Evolutionary conservation across 2,797 vertebrate genomes (phyloP), one percentile per base, ranked within the genome.

Genomic region (Onychomys arenicola): DNA sequence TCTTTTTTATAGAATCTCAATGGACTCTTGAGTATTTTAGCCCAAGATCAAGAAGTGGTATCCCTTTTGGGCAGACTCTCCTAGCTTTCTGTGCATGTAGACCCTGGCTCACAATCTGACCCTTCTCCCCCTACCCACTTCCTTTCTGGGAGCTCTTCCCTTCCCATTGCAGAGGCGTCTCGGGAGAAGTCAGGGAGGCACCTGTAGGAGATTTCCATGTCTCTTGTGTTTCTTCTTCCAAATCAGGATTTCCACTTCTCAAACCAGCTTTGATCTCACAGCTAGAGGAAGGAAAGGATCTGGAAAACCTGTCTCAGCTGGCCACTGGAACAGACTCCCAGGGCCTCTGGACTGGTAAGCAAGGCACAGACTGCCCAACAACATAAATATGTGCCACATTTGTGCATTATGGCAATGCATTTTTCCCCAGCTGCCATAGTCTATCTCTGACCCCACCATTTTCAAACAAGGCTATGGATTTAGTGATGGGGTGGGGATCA

Each of bases 241-340:
- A 3, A 95, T 83, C 92, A 98, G 97, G 97, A 87, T 89, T 97
- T 90, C 83, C 94, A 7, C 89, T 98, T 95, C 75, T 97, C 78
- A 98, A 97, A 84, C 97, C 97, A 95, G 94, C 97, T 93, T 43
- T 97, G 94, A 97, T 98, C 86, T 96, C 49, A 89, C 97, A 95
- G 12, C 90, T 98, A 67, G 97, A 98, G 92, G 90, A 67, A 92
- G 83, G 71, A 93, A 75, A 78, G 89, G 89, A 95, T 29, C 91
- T 96, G 52, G 75, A 37, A 80, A 43, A 4, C 52, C 82, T 76
- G 65, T 96, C 67, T 86, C 69, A 69, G 21, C 82, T 87, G 91
- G 65, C 76, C 9, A 17, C 81, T 86, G 94, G 49, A 89, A 61
- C 27, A 78, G 81, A 52, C 61, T n/a, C 37, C 75, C 90, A 83